Evolutionary conservation across 2,888 invertebrate genomes (phyloP).

Genomic region (Epistrophella euchroma): DNA sequence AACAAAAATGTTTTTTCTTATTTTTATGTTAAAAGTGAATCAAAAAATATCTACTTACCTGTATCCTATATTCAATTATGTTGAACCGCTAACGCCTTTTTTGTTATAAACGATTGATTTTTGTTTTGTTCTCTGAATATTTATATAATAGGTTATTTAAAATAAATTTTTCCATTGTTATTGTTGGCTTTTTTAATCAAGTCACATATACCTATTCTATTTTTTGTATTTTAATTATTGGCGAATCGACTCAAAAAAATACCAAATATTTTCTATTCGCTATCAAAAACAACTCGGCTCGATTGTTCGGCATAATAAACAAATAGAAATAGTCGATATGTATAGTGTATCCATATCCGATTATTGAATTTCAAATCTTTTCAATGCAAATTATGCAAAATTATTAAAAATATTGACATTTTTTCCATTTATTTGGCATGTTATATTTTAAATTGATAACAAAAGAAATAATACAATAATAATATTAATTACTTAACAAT

Average conservation of each 20-base stretch:
- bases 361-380: constrained; percentile 19
- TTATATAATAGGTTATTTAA: too few relatives aligned
- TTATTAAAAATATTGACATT: constrained; percentile 15
- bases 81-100: too few relatives aligned
- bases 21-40: too few relatives aligned
- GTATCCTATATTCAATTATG: too few relatives aligned
- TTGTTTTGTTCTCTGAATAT: too few relatives aligned
- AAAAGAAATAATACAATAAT: background rate
- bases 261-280: background rate
- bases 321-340: background rate
- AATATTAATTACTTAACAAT: constrained; percentile 41
- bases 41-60: too few relatives aligned
- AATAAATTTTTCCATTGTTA: too few relatives aligned
- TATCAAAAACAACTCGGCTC: background rate
- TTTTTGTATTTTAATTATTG: constrained; percentile 1
- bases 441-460: background rate
- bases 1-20: too few relatives aligned
- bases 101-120: too few relatives aligned
- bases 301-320: constrained; percentile 3
- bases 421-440: background rate
- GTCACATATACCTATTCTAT: background rate
- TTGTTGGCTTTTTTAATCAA: constrained; percentile 7
- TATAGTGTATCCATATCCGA: background rate
- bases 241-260: background rate
- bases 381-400: constrained; percentile 19